Percentiles rank a stretch among this genome's conserved stretches.
Evolutionary conservation across 1,140 invertebrate genomes (phyloP).

Genomic region (Camponotus vicinus): DNA sequence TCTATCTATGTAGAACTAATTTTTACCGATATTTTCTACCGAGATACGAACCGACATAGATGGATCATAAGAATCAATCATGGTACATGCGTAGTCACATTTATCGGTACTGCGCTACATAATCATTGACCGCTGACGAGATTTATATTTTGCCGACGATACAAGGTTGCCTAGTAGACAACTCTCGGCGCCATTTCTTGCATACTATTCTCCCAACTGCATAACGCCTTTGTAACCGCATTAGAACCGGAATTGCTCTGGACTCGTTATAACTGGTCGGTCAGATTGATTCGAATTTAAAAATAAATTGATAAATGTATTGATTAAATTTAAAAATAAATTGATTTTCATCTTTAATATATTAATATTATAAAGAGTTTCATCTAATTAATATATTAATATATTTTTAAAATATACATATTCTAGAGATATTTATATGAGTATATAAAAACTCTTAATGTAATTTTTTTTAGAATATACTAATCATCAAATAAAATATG

Average conservation of each 20-base stretch:
- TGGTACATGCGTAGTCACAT: slow-evolving; percentile 23
- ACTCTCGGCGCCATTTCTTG: slow-evolving; percentile 34
- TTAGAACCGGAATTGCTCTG: slow-evolving; percentile 14
- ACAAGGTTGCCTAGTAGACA: slow-evolving; percentile 43
- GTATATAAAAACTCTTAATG: not conserved
- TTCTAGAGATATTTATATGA: no score
- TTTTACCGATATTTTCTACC: not conserved
- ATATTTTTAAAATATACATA: no score
- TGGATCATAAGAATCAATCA: slow-evolving; percentile 46
- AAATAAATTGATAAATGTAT: not conserved
- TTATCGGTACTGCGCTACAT: slow-evolving; percentile 50
- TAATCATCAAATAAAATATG: not conserved
- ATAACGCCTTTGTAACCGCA: slow-evolving; percentile 2
- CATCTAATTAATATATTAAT: no score
- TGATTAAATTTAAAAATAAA: not conserved
- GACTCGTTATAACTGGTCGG: not conserved
- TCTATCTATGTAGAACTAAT: not conserved
- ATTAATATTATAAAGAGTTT: no score
- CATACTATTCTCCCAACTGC: slow-evolving; percentile 34
- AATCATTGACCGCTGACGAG: slow-evolving; percentile 48
- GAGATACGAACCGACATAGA: not conserved
- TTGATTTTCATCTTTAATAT: no score
- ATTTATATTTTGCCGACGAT: slow-evolving; percentile 35
- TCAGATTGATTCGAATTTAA: not conserved
- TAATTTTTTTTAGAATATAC: not conserved